These are phyloP conservation scores for Hylyphantes graminicola DNA, from an alignment of 1,140 invertebrate genomes.

Conservation along the genomic window DNA sequence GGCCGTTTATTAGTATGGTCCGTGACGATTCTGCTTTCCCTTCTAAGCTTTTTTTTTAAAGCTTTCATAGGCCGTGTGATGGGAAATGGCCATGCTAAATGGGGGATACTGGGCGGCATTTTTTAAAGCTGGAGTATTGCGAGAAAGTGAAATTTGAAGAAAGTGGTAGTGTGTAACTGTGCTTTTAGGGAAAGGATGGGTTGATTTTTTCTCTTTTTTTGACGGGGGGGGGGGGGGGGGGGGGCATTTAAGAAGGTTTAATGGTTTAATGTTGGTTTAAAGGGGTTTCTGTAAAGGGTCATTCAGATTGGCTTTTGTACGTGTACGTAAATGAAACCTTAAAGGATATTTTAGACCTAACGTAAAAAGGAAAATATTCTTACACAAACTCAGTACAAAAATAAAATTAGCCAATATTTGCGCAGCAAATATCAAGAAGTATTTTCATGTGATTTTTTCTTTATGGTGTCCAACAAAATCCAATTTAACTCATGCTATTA, in stretches of 20 bases:
- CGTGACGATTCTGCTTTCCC: conserved; percentile 33
- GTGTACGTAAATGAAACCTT: not conserved
- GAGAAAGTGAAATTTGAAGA: conserved; percentile 13
- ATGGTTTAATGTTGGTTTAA: no score
- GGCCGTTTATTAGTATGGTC: conserved; percentile 30
- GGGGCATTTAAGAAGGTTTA: no score
- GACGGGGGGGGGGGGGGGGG: no score
- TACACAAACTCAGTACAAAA: no score
- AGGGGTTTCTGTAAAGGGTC: not conserved
- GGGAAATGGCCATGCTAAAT: not conserved
- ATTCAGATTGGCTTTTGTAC: not conserved
- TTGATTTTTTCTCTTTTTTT: no score
- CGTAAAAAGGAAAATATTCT: not conserved
- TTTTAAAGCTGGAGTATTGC: not conserved
- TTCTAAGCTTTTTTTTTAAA: not conserved
- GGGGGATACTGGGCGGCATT: not conserved
- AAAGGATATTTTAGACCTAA: not conserved
- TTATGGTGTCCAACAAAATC: no score
- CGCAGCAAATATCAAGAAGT: no score
- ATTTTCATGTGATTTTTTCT: not conserved
- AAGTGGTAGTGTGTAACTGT: not conserved
- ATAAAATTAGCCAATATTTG: no score
- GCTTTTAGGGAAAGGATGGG: not conserved
- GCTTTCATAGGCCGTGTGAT: not conserved
- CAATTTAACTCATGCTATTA: no score